Base-by-base conservation (phyloP, 2,888 invertebrate genomes). In the Eupithecia vulgata region DNA sequence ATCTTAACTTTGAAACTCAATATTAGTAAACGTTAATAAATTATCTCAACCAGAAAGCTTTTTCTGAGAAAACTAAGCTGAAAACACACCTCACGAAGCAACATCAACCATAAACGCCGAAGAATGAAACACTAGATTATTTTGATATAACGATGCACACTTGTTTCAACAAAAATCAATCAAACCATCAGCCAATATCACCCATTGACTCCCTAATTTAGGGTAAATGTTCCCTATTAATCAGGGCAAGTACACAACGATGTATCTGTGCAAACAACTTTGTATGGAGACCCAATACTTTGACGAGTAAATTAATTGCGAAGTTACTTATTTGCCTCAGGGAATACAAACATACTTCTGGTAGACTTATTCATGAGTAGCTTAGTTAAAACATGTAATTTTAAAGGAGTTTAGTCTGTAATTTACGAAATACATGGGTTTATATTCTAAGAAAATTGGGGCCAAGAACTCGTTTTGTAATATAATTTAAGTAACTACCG, bases 261-360 rank as follows among this genome's bases (percentile, higher is more conserved):
- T 30, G 59, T 61, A 61, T 61, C 34, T 34, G 61, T 34, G 61
- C 34, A 61, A 61, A 61, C 34, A 61, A 17, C 61, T 57, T n/a
- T 48, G 4, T 57, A 25, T 21, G 34, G 62, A 17, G 35, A 65
- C 25, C 57, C 21, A 57, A 61, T 61, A 61, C 34, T 61, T 61
- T 61, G 61, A 61, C 12, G 34, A 61, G 34, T 61, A 61, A 61
- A 61, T 61, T 34, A 61, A 34, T 61, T 61, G 30, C 61, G 61
- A 61, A 30, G 61, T 61, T 25, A 57, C 57, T 61, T 61, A 61
- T 61, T 34, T 34, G 61, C 61, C 57, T 6, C 57, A 25, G 57
- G 57, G 57, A 25, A 57, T 57, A 57, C 5, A 57, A 57, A 57
- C 57, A 57, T 57, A 4, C 21, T 52, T 57, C 57, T 57, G 57